These are phyloP conservation scores for Altica lythri DNA, from an alignment of 2,888 invertebrate genomes.

Conservation along the genomic window DNA sequence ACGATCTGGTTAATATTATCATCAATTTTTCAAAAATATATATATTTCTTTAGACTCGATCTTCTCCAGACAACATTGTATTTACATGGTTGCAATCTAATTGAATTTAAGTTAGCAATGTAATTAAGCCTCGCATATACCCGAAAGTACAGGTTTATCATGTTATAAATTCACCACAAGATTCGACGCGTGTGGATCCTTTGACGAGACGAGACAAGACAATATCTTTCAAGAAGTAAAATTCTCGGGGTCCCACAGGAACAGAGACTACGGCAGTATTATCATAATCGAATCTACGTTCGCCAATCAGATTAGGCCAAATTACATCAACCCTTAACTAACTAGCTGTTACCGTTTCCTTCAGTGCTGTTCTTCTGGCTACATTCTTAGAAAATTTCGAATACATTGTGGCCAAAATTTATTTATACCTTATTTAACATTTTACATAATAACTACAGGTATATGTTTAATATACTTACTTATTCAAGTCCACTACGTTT, in stretches of 20 bases:
- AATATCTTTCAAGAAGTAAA: constrained; percentile 22
- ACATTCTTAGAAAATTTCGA: constrained; percentile 6
- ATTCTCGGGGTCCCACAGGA: constrained; percentile 23
- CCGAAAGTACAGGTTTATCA: neutral
- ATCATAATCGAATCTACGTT: constrained; percentile 55
- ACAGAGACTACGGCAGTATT: constrained; percentile 46
- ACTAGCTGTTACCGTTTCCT: constrained; percentile 47
- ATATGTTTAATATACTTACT: too few species aligned
- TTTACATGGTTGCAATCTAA: too few species aligned
- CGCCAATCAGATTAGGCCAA: constrained; percentile 54
- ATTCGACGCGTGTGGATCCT: constrained; percentile 6
- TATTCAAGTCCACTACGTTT: too few species aligned
- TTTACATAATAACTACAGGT: too few species aligned
- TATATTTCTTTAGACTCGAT: too few species aligned
- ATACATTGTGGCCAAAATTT: constrained; percentile 6
- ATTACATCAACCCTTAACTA: constrained; percentile 55
- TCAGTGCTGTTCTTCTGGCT: constrained; percentile 41
- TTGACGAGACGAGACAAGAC: constrained; percentile 7
- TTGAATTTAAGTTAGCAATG: too few species aligned
- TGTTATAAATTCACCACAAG: constrained; percentile 7
- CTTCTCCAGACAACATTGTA: too few species aligned
- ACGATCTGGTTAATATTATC: too few species aligned
- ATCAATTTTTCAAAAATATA: too few species aligned
- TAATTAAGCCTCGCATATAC: neutral
- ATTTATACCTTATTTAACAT: neutral